Conservation (phyloP, 2,888 invertebrate genomes). For the Mesodorylaimus sp. region DNA sequence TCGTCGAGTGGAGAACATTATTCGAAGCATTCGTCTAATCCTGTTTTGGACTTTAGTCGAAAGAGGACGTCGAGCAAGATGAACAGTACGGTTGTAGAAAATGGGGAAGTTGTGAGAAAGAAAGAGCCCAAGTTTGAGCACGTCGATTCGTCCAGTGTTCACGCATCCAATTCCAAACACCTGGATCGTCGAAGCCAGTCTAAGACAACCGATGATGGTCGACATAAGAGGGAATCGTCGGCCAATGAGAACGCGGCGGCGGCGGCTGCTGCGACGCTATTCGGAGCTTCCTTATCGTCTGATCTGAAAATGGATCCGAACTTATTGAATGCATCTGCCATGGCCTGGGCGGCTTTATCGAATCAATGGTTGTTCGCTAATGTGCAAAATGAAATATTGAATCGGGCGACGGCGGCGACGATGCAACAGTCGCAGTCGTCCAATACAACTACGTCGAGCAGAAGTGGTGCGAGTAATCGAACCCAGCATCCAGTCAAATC, state of each 20-base stretch:
- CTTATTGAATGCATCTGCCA: conserved; percentile 6
- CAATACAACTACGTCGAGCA: not conserved
- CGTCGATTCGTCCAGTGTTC: not conserved
- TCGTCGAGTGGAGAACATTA: not conserved
- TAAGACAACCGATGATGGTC: too few species aligned
- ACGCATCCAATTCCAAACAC: too few species aligned
- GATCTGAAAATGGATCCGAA: conserved; percentile 1
- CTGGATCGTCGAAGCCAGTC: too few species aligned
- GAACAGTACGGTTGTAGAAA: not conserved
- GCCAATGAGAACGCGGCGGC: not conserved
- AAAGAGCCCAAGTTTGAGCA: too few species aligned
- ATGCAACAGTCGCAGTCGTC: not conserved
- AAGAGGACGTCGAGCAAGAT: not conserved
- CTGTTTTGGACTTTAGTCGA: not conserved
- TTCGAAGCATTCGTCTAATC: not conserved
- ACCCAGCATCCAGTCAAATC: too few species aligned
- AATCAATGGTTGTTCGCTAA: conserved; percentile 4
- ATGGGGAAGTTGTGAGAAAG: too few species aligned
- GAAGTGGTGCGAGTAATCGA: too few species aligned
- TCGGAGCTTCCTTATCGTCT: not conserved
- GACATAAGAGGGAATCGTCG: too few species aligned
- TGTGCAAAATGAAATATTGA: not conserved
- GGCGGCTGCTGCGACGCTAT: not conserved
- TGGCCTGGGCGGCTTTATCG: conserved; percentile 8
- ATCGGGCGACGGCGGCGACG: not conserved